Evolutionary conservation across 2,113 vertebrate species (phyloP), one percentile per base, ranked within the genome.

Genomic region (Pseudolaguvia tuberculata): DNA sequence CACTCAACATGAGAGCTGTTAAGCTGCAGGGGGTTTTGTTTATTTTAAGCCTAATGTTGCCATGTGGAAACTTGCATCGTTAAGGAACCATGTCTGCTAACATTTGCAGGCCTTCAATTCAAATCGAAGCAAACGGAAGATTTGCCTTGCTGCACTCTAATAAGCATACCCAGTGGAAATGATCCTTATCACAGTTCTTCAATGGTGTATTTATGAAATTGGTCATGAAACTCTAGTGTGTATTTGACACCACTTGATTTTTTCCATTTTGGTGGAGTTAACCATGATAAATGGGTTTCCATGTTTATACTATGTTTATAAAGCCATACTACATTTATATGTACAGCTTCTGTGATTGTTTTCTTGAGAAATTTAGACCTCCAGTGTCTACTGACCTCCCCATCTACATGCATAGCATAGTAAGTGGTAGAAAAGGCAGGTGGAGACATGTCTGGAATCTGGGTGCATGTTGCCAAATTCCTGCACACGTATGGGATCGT

Each of bases 151-250:
- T 18, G 47, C 47, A 27, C 65, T 13, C 23, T 68, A 68, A 31
- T 52, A 52, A 31, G 66, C 47, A n/a, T 52, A n/a, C 20, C 48
- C 18, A 13, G 8, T 52, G 48, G 66, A 51, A 31, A 51, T 14
- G 48, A 48, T 31, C 66, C n/a, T 68, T 25, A 51, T 31, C 15
- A 20, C 17, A 20, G 27, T 51, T 31, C 18, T 42, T 47, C 35
- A 23, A 12, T 21, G 61, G n/a, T 45, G 61, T 63, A 63, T 45
- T 67, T 68, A 68, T 51, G 27, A 29, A 68, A 51, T 68, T 68
- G 23, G 66, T 68, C 48, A 68, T 68, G 66, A 25, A 68, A 68
- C 52, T 68, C 66, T 25, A 31, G 20, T 6, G 48, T 51, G 66
- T 31, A 31, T 52, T 31, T 68, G 29, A 52, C 10, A 31, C 47